Conservation (phyloP, 2,797 vertebrate species). For the Gambelia wislizenii region DNA sequence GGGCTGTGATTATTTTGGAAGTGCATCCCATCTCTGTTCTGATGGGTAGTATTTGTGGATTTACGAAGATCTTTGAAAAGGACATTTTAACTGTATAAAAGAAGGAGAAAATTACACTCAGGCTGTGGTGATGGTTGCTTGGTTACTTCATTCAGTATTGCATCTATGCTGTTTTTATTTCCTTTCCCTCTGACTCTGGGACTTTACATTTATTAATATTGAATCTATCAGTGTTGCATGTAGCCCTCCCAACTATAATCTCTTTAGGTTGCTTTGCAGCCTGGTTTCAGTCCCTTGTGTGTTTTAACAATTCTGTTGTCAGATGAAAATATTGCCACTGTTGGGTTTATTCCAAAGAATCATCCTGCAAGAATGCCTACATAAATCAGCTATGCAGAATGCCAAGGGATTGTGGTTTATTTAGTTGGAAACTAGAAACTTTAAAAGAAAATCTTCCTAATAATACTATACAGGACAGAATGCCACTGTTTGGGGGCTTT, state of each 20-base stretch:
- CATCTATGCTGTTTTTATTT: constrained; percentile 27
- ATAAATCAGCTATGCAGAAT: constrained; percentile 28
- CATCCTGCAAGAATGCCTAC: constrained; percentile 15
- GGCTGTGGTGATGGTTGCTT: not conserved
- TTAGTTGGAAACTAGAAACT: constrained; percentile 20
- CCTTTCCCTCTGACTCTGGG: constrained; percentile 9
- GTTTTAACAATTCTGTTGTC: constrained; percentile 39
- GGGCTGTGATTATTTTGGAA: not conserved
- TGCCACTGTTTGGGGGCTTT: not conserved
- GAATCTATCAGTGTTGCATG: constrained; percentile 10
- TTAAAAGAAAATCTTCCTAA: not conserved
- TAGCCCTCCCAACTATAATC: constrained; percentile 25
- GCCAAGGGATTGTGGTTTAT: constrained; percentile 9
- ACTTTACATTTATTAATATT: constrained; percentile 44
- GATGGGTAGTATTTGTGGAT: not conserved
- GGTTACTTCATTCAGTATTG: constrained; percentile 23
- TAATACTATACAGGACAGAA: not conserved
- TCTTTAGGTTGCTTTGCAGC: constrained; percentile 23
- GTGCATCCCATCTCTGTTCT: not conserved
- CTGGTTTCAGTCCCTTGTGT: constrained; percentile 24
- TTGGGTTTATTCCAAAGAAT: constrained; percentile 38
- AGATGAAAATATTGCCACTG: constrained; percentile 31
- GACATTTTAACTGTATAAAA: constrained; percentile 11
- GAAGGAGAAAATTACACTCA: constrained; percentile 5
- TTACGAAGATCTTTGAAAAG: not conserved